Base-by-base conservation (phyloP, 2,888 invertebrate species). In the Villa cingulata region DNA sequence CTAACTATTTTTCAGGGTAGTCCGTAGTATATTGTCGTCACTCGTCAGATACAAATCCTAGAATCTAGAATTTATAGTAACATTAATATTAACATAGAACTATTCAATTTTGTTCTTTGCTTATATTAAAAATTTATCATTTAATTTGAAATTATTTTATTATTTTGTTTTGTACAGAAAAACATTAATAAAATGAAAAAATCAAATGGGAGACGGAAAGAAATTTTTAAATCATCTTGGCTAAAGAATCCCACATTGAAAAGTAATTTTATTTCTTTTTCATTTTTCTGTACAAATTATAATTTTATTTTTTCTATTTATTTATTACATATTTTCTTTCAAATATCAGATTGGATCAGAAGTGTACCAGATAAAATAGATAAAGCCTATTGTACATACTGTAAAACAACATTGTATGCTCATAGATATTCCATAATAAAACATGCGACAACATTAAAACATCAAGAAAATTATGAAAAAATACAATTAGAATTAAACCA, bases 401-500 rank as follows among this genome's bases (percentile, higher is more conserved):
- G 77, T 54, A 70, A 74, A 48, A 75, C 75, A 57, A 72, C 73
- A 45, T 63, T 77, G 23, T 76, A 77, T 59, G 77, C 77, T 5
- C 77, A 77, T 62, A 65, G 76, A 48, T 60, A 76, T 14, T 76
- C 76, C 45, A 62, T 77, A 37, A 55, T 77, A 38, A 77, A 77
- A 54, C 77, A 77, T 54, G 76, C 75, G 38, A 75, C 75, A 50
- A 76, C 77, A 0, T 72, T 75, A 57, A 70, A 75, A 48, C 77
- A 77, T 59, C 75, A 75, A 52, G 72, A 74, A 56, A 60, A 66
- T 6, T 63, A 41, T 18, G 42, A 48, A n/a, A 50, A 45, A 23
- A 23, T 6, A 6, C 7, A 6, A 23, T 6, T 6, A 6, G 23
- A 23, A 6, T 6, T 6, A 6, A 23, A 23, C 7, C 23, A 23